Evolutionary conservation across 1,140 invertebrate genomes (phyloP).

Genomic region (Varroa destructor): DNA sequence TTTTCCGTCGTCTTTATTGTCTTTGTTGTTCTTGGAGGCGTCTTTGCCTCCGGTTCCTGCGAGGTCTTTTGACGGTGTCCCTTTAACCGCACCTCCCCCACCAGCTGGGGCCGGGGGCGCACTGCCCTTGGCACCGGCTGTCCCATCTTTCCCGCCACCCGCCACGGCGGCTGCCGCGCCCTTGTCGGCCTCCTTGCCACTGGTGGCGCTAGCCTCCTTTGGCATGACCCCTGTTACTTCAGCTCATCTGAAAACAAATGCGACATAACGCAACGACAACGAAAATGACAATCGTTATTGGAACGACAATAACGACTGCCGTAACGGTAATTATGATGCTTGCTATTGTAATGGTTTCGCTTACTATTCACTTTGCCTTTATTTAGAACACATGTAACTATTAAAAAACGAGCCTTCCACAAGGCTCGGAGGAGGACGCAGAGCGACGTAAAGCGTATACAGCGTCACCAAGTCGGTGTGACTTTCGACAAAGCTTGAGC

Average conservation of each 20-base stretch:
- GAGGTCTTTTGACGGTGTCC: slow-evolving; percentile 6
- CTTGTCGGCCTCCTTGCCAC: background rate
- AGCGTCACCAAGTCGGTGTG: too few species aligned
- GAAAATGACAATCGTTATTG: too few species aligned
- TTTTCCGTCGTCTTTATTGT: slow-evolving; percentile 24
- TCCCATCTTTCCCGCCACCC: background rate
- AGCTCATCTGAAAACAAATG: slow-evolving; percentile 18
- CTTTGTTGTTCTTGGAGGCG: slow-evolving; percentile 3
- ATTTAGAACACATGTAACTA: too few species aligned
- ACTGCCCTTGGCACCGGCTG: background rate
- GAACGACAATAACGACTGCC: too few species aligned
- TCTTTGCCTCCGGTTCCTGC: background rate
- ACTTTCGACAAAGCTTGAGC: too few species aligned
- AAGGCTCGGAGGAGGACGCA: too few species aligned
- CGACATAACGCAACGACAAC: too few species aligned
- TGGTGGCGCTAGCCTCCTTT: slow-evolving; percentile 4
- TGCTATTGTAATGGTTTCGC: too few species aligned
- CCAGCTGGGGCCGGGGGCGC: background rate
- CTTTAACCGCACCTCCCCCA: slow-evolving; percentile 12
- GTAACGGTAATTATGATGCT: too few species aligned
- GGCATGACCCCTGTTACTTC: slow-evolving; percentile 14
- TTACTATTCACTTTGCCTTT: too few species aligned
- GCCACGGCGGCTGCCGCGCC: background rate
- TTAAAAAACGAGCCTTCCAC: too few species aligned
- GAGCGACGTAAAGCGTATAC: too few species aligned